Percentiles rank a stretch among this genome's conserved stretches.
Conservation (phyloP, 2,113 vertebrate genomes). For the Trogon melanurus region DNA sequence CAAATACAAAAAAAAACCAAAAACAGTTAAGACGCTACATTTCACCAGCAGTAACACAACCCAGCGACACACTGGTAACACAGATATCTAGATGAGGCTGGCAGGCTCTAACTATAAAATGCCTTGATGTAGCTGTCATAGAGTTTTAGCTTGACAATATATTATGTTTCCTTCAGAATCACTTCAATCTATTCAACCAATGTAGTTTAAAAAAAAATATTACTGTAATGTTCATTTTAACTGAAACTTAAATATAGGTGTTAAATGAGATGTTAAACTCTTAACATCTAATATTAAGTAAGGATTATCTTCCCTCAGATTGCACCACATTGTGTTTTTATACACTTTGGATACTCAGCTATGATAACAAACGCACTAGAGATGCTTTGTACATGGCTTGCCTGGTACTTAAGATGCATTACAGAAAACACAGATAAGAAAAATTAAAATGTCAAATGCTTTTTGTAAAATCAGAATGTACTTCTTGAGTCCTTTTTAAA, state of each 20-base stretch:
- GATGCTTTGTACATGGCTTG: fast-evolving
- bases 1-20: neutral
- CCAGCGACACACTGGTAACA: neutral
- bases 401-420: neutral
- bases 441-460: neutral
- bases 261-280: neutral
- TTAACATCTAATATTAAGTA: neutral
- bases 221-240: neutral
- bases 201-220: neutral
- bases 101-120: neutral
- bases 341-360: neutral
- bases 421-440: neutral
- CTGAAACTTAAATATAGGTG: neutral
- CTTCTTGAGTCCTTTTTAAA: neutral
- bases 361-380: neutral
- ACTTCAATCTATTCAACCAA: neutral
- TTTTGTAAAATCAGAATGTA: neutral
- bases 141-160: neutral
- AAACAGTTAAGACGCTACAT: neutral
- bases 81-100: neutral
- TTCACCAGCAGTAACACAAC: neutral
- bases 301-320: neutral
- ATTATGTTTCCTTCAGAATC: neutral
- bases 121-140: neutral
- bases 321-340: neutral